Conservation (phyloP, 2,113 vertebrate genomes). For the Barbus barbus region DNA sequence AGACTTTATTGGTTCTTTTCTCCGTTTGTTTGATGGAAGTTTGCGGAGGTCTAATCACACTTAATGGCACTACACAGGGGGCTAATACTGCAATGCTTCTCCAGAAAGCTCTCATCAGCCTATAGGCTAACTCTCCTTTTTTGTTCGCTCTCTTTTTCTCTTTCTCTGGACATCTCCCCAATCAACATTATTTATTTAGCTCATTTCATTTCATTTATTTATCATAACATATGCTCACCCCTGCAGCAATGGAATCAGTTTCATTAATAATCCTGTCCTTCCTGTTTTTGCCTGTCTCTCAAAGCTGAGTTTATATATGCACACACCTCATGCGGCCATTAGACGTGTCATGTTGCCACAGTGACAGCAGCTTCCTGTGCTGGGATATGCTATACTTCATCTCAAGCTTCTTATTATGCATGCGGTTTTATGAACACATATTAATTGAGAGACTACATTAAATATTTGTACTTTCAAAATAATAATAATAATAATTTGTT, state of each 20-base stretch:
- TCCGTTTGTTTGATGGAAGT: slow-evolving; percentile 22
- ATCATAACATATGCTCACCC: slow-evolving; percentile 51
- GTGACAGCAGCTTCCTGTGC: too few relatives aligned
- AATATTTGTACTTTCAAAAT: too few relatives aligned
- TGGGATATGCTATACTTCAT: background rate
- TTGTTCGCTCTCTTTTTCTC: slow-evolving; percentile 27
- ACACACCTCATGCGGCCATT: background rate
- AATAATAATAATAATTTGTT: too few relatives aligned
- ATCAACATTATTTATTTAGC: slow-evolving; percentile 50
- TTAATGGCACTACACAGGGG: slow-evolving; percentile 30
- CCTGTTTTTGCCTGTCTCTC: slow-evolving; percentile 27
- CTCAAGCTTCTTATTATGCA: background rate
- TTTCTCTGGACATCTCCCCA: slow-evolving; percentile 41
- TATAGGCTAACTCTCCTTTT: slow-evolving; percentile 12
- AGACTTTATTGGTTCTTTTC: slow-evolving; percentile 12
- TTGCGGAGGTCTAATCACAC: slow-evolving; percentile 34
- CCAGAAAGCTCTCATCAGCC: slow-evolving; percentile 34
- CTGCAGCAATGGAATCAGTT: slow-evolving; percentile 36
- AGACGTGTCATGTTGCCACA: background rate
- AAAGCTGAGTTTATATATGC: background rate
- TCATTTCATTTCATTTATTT: slow-evolving; percentile 52
- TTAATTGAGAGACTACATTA: background rate
- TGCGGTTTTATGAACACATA: background rate
- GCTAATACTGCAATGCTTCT: slow-evolving; percentile 39
- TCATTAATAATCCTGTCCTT: slow-evolving; percentile 47